Percentiles rank a stretch among this genome's conserved stretches.
phyloP scores from a whole-genome alignment of 2,113 vertebrate genomes.

The Corythornis cristatus region DNA sequence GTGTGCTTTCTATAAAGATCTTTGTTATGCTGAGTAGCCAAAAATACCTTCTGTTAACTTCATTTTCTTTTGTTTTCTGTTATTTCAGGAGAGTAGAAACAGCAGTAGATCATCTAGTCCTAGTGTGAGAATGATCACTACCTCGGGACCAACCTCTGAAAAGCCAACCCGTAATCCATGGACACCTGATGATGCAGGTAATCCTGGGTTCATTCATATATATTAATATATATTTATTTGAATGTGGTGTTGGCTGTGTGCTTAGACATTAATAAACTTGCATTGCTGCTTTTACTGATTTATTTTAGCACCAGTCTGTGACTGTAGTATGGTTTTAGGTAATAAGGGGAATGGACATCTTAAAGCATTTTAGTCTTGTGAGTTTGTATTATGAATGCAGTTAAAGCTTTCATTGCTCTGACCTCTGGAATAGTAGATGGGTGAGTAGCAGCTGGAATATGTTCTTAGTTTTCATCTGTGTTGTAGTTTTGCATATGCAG shows the following conservation, averaged over 20 bases:
- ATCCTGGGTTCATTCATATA: background rate
- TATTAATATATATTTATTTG: background rate
- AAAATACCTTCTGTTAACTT: background rate
- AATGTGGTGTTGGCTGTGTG: background rate
- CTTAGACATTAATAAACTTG: background rate
- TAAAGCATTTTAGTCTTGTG: background rate
- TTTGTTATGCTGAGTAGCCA: background rate
- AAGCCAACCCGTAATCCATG: slow-evolving; percentile 82
- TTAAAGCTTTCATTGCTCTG: background rate
- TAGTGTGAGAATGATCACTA: slow-evolving; percentile 94
- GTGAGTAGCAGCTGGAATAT: slow-evolving; percentile 8
- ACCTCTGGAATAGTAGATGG: background rate
- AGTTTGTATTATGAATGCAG: background rate
- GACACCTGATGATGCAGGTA: slow-evolving; percentile 92
- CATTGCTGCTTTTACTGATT: background rate
- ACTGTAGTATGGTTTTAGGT: background rate
- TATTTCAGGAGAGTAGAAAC: slow-evolving; percentile 87
- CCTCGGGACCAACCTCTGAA: slow-evolving; percentile 88
- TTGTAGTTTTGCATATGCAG: background rate
- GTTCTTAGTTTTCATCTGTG: background rate
- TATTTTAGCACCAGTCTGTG: background rate
- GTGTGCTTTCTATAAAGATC: background rate
- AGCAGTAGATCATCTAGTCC: slow-evolving; percentile 97
- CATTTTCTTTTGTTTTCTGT: background rate
- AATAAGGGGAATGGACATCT: background rate